Evolutionary conservation across 2,888 invertebrate species (phyloP), one percentile per base, ranked within the genome.

Genomic region (Dendrolimus houi): DNA sequence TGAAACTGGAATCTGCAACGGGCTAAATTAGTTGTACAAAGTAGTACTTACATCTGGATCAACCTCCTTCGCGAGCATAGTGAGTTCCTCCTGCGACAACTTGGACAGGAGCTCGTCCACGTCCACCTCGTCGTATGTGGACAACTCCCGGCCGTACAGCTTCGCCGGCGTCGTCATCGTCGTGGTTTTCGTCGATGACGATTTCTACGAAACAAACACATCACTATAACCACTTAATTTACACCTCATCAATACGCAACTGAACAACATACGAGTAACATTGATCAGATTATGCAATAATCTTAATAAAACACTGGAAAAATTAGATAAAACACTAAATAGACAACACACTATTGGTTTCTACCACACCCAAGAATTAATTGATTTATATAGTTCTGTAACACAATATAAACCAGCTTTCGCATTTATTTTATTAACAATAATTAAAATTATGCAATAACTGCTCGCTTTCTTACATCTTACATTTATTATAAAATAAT

Each of bases 51-150:
- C 99, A 93, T 99, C 99, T 66, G 99, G 99, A 92, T 99, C 99
- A 70, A 99, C 98, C 93, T 99, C 99, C 92, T 98, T 98, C 75
- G 99, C 98, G 75, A 99, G 92, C 86, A 99, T 96, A 77, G 97
- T 98, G 69, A 99, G 95, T 92, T 99, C 99, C 82, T 98, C 99
- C 56, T 96, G 94, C 60, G 98, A 96, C 65, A 99, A 93, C 83
- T 99, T 98, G 58, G 96, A 93, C 73, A 99, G 92, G 62, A 99
- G 92, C 72, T 97, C 97, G 81, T 99, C 99, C 69, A 99, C 96
- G 84, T 99, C 98, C 77, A 98, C 94, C 85, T 98, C 97, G 83
- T 98, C 98, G 81, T 97, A 97, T 72, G 95, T 94, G 77, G 96
- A 95, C 74, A 97, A 91, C 86, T 97, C 97, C 87, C 96, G 96